Percentiles rank a stretch among this genome's conserved stretches.
These are phyloP conservation scores for Atherinosoma microstoma DNA, from an alignment of 2,797 vertebrate species.

Conservation along the genomic window DNA sequence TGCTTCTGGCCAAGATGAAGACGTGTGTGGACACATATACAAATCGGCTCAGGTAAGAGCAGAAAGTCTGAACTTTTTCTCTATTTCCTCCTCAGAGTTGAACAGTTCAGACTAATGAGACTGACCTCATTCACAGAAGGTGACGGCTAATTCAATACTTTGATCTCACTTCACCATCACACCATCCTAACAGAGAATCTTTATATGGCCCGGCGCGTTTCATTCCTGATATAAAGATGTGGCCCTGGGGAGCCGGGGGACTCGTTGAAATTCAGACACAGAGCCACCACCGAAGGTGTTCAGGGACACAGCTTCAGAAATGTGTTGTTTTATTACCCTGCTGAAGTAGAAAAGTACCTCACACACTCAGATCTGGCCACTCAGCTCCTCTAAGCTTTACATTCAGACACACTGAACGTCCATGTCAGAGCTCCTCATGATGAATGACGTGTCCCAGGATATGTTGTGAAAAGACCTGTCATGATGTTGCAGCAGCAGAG, in stretches of 20 bases:
- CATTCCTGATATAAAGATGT: slow-evolving; percentile 12
- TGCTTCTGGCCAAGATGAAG: slow-evolving; percentile 98
- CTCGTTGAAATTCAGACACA: slow-evolving; percentile 12
- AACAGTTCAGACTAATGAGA: neutral
- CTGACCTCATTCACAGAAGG: neutral
- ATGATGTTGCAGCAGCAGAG: too few species aligned
- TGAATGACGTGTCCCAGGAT: too few species aligned
- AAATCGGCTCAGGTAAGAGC: slow-evolving; percentile 91
- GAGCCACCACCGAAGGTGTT: neutral
- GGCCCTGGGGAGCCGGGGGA: neutral
- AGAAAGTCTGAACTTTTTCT: neutral
- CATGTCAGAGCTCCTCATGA: neutral
- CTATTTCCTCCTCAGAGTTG: too few species aligned
- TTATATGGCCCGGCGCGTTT: neutral
- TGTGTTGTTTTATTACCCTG: neutral
- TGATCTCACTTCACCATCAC: neutral
- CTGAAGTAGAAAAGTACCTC: too few species aligned
- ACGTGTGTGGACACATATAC: slow-evolving; percentile 99
- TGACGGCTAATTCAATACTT: neutral
- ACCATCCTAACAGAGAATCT: slow-evolving; percentile 5
- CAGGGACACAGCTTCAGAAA: slow-evolving; percentile 7
- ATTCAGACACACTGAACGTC: too few species aligned
- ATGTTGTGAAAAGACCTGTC: too few species aligned
- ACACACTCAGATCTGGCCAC: too few species aligned
- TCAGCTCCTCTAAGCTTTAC: too few species aligned